Conservation (phyloP, 1,140 invertebrate species). For the Microplitis demolitor region DNA sequence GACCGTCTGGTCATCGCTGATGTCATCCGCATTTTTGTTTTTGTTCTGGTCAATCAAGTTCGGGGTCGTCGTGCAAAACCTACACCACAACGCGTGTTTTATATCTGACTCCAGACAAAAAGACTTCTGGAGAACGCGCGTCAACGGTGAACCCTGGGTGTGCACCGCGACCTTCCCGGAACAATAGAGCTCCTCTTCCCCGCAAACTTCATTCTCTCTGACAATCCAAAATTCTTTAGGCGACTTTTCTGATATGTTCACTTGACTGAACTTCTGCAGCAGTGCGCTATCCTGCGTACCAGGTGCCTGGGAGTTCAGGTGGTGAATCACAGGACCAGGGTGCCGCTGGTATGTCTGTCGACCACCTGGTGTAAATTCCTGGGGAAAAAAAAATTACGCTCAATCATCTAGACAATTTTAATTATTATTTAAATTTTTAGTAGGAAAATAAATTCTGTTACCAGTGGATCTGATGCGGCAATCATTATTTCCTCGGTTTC, state of each 20-base stretch:
- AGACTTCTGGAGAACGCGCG: slow-evolving; percentile 62
- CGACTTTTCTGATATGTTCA: slow-evolving; percentile 70
- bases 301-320: slow-evolving; percentile 29
- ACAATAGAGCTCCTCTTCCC: slow-evolving; percentile 89
- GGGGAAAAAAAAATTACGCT: slow-evolving; percentile 2
- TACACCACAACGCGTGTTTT: slow-evolving; percentile 81
- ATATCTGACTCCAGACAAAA: slow-evolving; percentile 83
- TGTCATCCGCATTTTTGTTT: slow-evolving; percentile 42
- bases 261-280: slow-evolving; percentile 73
- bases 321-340: slow-evolving; percentile 67
- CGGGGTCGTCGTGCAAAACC: slow-evolving; percentile 68
- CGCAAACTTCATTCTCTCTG: slow-evolving; percentile 58
- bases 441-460: slow-evolving; percentile 45
- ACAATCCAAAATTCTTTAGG: slow-evolving; percentile 74
- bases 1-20: slow-evolving; percentile 43
- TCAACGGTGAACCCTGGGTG: slow-evolving; percentile 65
- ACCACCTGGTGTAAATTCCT: slow-evolving; percentile 90
- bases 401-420: neutral
- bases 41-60: slow-evolving; percentile 54
- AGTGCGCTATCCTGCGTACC: slow-evolving; percentile 65
- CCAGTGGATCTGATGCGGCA: slow-evolving; percentile 81
- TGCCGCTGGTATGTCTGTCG: slow-evolving; percentile 78
- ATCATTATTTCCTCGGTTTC: slow-evolving; percentile 76
- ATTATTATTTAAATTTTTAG: neutral
- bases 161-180: slow-evolving; percentile 83